Base-by-base conservation (phyloP, 2,113 vertebrate species). In the Cryptomyrus ogoouensis region DNA sequence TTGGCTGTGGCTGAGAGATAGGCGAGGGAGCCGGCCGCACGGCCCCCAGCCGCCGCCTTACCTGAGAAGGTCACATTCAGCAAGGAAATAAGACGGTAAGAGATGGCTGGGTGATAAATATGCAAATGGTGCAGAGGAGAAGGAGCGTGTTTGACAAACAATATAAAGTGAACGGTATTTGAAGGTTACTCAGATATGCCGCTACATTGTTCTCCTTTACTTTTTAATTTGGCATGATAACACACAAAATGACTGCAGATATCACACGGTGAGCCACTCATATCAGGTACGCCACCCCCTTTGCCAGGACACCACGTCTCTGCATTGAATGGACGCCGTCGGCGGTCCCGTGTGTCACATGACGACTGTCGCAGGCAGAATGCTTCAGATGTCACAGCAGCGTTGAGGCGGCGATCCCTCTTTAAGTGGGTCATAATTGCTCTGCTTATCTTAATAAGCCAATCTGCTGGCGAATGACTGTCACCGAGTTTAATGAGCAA, bases 61-160 rank as follows among this genome's bases (percentile, higher is more conserved):
- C 93, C 95, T 95, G 94, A 94, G 94, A 96, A 93, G 94, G 95
- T 94, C 94, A 94, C 91, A 88, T 47, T 90, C 91, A 83, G 10
- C 88, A 53, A 91, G 49, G 58, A 91, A 91, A 94, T 92, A 94
- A 92, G 94, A 92, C 93, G 94, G 93, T 92, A 94, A 92, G 94
- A 92, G 95, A 96, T 94, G 96, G 97, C 96, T 95, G 95, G 95
- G 96, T 95, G 96, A 98, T 98, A 98, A 98, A 97, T 97, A 98
- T 98, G 97, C 95, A 97, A 97, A 97, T 97, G 94, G 94, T 91
- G 93, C 92, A 91, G 94, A 93, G 94, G 95, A 95, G 91, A 96
- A 95, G 95, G 95, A 96, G 94, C 94, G 96, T 93, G 94, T 96
- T 96, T 96, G 96, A 96, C 96, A 97, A 97, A 97, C 95, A 95